Conservation (phyloP, 2,888 invertebrate genomes). For the Platycheirus rosarum region DNA sequence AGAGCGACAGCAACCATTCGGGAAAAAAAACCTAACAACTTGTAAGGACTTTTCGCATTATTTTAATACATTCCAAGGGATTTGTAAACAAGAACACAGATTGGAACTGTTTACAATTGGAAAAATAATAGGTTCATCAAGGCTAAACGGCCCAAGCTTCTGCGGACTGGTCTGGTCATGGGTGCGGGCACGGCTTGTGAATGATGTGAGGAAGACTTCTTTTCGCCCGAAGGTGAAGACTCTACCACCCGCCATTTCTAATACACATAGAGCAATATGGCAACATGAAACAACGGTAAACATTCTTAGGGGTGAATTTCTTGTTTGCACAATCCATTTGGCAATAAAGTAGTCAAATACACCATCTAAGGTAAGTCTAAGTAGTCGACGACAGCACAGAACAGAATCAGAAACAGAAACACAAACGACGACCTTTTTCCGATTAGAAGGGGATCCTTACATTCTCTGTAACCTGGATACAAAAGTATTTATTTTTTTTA, state of each 20-base stretch:
- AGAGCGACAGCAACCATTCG: too few relatives aligned
- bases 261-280: conserved; percentile 9
- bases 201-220: conserved; percentile 21
- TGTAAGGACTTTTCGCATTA: conserved; percentile 74
- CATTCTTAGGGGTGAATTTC: conserved; percentile 71
- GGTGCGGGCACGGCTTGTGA: conserved; percentile 13
- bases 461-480: conserved; percentile 17
- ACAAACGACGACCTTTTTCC: conserved; percentile 56
- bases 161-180: conserved; percentile 32
- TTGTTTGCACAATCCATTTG: conserved; percentile 75
- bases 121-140: conserved; percentile 72
- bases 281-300: conserved; percentile 62
- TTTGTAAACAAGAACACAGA: conserved; percentile 73
- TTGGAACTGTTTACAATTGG: conserved; percentile 70
- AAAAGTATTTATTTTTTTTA: conserved; percentile 39
- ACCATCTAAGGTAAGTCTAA: conserved; percentile 68
- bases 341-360: conserved; percentile 74
- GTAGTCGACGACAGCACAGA: conserved; percentile 40
- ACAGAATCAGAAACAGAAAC: conserved; percentile 6
- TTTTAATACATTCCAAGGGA: conserved; percentile 74
- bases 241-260: conserved; percentile 12
- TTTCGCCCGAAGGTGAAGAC: conserved; percentile 61
- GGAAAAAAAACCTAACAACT: conserved; percentile 52
- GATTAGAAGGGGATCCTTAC: conserved; percentile 60
- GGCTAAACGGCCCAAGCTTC: conserved; percentile 43